Evolutionary conservation across 1,140 invertebrate species (phyloP), one percentile per base, ranked within the genome.

Genomic region (Hetaerina americana): DNA sequence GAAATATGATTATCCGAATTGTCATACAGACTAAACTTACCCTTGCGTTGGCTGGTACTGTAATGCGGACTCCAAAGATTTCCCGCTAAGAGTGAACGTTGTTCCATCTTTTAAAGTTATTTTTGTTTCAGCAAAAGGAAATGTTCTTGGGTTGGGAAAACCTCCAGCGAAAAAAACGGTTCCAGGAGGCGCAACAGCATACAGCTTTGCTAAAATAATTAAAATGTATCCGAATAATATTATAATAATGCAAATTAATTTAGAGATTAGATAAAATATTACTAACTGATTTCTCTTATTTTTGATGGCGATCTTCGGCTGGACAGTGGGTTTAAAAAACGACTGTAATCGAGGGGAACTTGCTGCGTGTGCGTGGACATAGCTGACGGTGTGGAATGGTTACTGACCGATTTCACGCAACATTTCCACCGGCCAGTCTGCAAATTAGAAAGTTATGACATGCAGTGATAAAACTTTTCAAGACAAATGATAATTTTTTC

Each of bases 21-120:
- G n/a, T n/a, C 49, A 68, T 27, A 24, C 27, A 49, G 22, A 49
- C 25, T 68, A 26, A 31, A 74, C 74, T 71, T 79, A 92, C 80
- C 91, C 90, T 78, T 87, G 85, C 27, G 89, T 88, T 22, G 90
- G 88, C 71, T 90, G 84, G 78, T 93, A 93, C 76, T 92, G 90
- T n/a, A 92, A 79, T 8, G 88, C 87, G 25, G 82, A 80, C 0
- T 82, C 84, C 73, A 93, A 79, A 71, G 87, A 83, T 72, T 82
- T 79, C 5, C 85, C 85, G 66, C 87, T 81, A 0, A 92, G 74
- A 1, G 81, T 76, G 67, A 91, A 78, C 0, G 78, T 78, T 0
- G 81, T 81, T 6, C 87, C 89, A 76, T 87, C 85, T 76, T 84
- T 86, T 12, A 90, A 79, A 72, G 83, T 84, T 3, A 92, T 76